Evolutionary conservation across 1,140 invertebrate species (phyloP), one percentile per base, ranked within the genome.

Genomic region (Contarinia nasturtii): DNA sequence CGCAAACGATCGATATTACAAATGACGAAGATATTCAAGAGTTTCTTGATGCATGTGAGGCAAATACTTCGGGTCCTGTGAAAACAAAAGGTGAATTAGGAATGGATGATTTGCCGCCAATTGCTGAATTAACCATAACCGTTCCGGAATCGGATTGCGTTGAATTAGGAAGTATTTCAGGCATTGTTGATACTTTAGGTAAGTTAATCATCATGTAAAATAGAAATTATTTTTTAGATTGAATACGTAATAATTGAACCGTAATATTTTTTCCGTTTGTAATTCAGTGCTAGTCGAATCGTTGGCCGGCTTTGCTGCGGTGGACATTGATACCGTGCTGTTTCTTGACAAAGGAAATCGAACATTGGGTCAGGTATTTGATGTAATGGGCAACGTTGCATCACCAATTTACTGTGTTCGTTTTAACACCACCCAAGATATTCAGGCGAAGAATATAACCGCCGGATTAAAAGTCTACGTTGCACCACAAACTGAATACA

Each of bases 261-360:
- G 27, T 27, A 27, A 27, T 5, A 27, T 33, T 45, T 45, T n/a
- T 14, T 17, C 14, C 11, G 2, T 17, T n/a, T 49, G 5, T 11
- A 53, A 72, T 71, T 14, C 67, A 82, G 83, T 86, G 34, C 71
- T 86, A 51, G 74, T 89, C 33, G 70, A 79, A 51, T 71, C 79
- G 33, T 61, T 76, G 33, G 72, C 74, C 42, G 71, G 73, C 45
- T 77, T 75, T 33, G 81, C 84, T 45, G 73, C 83, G 0, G 70
- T 92, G 38, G 79, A 93, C 69, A 61, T 91, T 45, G 87, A 91
- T 46, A 84, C 82, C 4, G 71, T 92, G 19, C 63, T 93, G 20
- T 93, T 93, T 59, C 51, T 85, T 37, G 77, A 85, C 8, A 70
- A 74, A 57, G 84, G 82, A 14, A 67, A 75, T 40, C 72, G 74